A percentile compares a stretch with the other conserved stretches of the same genome.
phyloP scores from a whole-genome alignment of 2,888 invertebrate genomes.

The Baronia brevicornis region DNA sequence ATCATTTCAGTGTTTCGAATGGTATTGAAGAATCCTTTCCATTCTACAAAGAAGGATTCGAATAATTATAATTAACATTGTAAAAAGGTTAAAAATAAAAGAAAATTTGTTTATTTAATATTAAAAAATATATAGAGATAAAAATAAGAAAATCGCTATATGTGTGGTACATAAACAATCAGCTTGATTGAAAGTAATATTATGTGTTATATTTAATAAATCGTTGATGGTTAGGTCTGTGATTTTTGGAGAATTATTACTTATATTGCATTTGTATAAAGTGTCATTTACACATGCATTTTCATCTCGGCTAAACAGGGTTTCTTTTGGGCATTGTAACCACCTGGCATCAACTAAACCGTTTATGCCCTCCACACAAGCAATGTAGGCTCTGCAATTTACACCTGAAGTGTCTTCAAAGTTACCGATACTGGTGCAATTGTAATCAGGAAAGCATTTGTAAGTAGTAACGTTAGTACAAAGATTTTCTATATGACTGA shows the following conservation, averaged over 20 bases:
- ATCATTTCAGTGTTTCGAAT: too few relatives aligned
- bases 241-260: conserved; percentile 17
- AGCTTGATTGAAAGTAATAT: conserved; percentile 14
- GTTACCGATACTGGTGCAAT: conserved; percentile 38
- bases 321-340: conserved; percentile 36
- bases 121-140: too few relatives aligned
- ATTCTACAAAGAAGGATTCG: too few relatives aligned
- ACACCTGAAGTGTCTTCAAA: conserved; percentile 27
- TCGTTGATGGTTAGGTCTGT: conserved; percentile 16
- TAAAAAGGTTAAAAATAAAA: too few relatives aligned
- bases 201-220: conserved; percentile 14
- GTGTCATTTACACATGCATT: conserved; percentile 37
- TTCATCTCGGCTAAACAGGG: conserved; percentile 31
- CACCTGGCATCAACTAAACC: conserved; percentile 42
- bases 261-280: conserved; percentile 28
- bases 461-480: conserved; percentile 56
- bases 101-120: too few relatives aligned
- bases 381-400: conserved; percentile 41
- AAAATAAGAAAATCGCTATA: neutral
- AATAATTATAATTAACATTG: too few relatives aligned
- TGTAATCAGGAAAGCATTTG: conserved; percentile 38
- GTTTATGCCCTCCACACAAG: conserved; percentile 42
- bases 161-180: neutral
- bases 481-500: conserved; percentile 47
- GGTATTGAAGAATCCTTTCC: too few relatives aligned